Evolutionary conservation across 2,797 vertebrate species (phyloP), one percentile per base, ranked within the genome.

Genomic region (Cyprinella venusta): DNA sequence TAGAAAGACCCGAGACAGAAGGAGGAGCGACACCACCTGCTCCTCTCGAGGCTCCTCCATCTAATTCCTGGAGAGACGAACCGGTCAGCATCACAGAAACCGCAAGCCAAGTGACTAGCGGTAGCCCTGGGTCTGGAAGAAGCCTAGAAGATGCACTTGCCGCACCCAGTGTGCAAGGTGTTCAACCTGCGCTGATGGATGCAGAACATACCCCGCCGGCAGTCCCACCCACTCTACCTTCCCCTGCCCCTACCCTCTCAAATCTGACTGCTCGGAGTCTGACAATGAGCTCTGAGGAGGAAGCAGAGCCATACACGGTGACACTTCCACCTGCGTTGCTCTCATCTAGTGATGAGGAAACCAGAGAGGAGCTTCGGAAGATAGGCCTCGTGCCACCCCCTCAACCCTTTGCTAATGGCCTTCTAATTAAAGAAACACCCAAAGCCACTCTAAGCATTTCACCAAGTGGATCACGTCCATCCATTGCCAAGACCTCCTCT

Each of bases 281-380:
- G 3, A 97, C 97, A 9, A 96, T 98, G 83, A 99, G 98, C 89
- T 99, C 98, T 0, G 98, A 99, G 92, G 98, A 99, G 83, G 98
- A 99, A 82, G 96, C 94, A 0, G 97, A 97, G 88, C 94, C 97
- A 84, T 98, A 96, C 87, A 96, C 97, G 0, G 96, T 98, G 9
- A 98, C 96, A 33, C 95, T 99, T 67, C 98, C 98, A 0, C 97
- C 97, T 0, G 97, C 97, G 0, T 92, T 98, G 89, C 84, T 99
- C 86, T 99, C 98, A 1, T 99, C 98, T 2, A 99, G 98, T 0
- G 98, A 99, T 0, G 98, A 99, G 90, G 98, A 99, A 91, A 99
- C 98, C 0, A 90, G 98, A 85, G 98, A 99, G 90, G 98, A 98
- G 90, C 94, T 99, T 65, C 96, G 97, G 65, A 96, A 96, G 86